Base-by-base conservation (phyloP, 2,113 vertebrate genomes). In the Melanostigma gelatinosum region DNA sequence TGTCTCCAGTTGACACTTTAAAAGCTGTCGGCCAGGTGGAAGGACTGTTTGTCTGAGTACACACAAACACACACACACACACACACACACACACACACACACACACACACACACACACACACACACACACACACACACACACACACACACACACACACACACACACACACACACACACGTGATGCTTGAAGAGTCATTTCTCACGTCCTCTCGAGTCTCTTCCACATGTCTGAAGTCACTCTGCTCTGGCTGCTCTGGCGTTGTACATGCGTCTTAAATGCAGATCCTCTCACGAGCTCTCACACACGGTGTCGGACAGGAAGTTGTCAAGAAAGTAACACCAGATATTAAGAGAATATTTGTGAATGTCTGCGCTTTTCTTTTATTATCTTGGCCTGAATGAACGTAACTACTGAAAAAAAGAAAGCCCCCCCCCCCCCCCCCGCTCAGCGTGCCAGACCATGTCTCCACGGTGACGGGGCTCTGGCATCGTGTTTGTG, bases 11-110 rank as follows among this genome's bases (percentile, higher is more conserved):
- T 3, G 32, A 72, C 20, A 4, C 73, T 84, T 48, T 36, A 85
- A 89, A 83, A 70, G 70, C 66, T 67, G 8, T 8, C 8, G 4
- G 50, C 78, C 85, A 75, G 85, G 79, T 86, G 84, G 71, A 83
- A 13, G 61, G 62, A 61, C 55, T 79, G 87, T 80, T 85, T 61
- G 80, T 29, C 61, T 36, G 65, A 81, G 80, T 75, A 68, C 76
- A 79, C 72, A 79, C 70, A 65, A 44, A 40, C 70, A 52, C 48
- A 63, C 75, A 34, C 4, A 13, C 24, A 29, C 29, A 58, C 10
- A 27, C 61, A 11, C 63, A 36, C 50, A 36, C 55, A 58, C 36
- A 46, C 38, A 27, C 57, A 75, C 58, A 57, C n/a, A 29, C n/a
- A 38, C 44, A 13, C 34, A 44, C 52, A 40, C 20, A 46, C 44